Evolutionary conservation across 2,113 vertebrate species (phyloP).

Genomic region (Salvator merianae): DNA sequence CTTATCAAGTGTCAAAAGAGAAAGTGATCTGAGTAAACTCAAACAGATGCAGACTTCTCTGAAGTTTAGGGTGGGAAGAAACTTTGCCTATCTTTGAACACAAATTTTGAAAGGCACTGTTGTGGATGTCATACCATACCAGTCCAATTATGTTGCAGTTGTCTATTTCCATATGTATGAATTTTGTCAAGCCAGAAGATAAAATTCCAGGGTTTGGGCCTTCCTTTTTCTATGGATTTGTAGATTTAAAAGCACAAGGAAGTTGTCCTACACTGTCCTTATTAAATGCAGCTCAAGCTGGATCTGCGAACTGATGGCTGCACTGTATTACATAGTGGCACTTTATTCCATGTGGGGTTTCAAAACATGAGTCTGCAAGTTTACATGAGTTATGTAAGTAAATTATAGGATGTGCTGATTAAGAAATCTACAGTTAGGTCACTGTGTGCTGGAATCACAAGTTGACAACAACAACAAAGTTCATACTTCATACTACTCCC

Average conservation of each 20-base stretch:
- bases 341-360: too few species aligned
- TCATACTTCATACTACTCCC: neutral
- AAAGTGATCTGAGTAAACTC: slow-evolving; percentile 32
- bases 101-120: slow-evolving; percentile 49
- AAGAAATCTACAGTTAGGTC: too few species aligned
- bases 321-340: neutral
- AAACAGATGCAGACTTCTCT: neutral
- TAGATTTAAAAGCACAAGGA: neutral
- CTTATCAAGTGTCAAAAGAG: neutral
- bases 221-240: too few species aligned
- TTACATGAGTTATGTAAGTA: too few species aligned
- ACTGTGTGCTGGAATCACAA: too few species aligned
- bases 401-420: too few species aligned
- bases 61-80: neutral
- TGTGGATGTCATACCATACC: neutral
- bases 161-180: neutral
- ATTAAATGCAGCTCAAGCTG: neutral
- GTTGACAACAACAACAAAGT: neutral
- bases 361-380: too few species aligned
- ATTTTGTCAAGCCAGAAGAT: neutral
- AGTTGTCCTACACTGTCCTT: too few species aligned
- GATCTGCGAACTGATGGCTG: neutral
- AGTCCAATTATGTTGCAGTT: neutral
- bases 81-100: neutral
- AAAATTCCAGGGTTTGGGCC: too few species aligned